Evolutionary conservation across 2,113 vertebrate species (phyloP).

Genomic region (Piprites chloris): DNA sequence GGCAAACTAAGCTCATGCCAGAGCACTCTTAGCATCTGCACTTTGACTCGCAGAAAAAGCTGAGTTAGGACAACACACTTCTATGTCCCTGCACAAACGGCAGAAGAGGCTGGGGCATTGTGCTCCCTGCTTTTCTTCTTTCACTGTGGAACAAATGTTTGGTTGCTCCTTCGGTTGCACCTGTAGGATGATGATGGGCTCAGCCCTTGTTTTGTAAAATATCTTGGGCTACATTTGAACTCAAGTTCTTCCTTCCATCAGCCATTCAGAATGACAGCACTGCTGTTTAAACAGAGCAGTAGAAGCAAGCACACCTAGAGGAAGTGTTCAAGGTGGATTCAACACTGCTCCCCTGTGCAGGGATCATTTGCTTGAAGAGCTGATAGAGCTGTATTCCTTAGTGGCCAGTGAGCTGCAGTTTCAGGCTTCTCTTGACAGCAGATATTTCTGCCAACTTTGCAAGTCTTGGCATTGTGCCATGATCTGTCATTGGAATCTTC

Average conservation of each 20-base stretch:
- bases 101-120: not conserved
- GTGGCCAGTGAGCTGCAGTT: not conserved
- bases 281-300: not conserved
- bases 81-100: not conserved
- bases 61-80: not conserved
- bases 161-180: not conserved
- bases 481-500: not conserved
- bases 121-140: not conserved
- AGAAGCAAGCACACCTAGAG: not conserved
- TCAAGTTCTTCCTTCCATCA: not conserved
- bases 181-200: not conserved
- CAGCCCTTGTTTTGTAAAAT: not conserved
- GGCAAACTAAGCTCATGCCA: not conserved
- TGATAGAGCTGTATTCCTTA: not conserved
- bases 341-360: fast-evolving
- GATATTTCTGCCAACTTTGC: not conserved
- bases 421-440: not conserved
- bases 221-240: not conserved
- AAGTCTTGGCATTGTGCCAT: not conserved
- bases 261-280: not conserved
- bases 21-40: not conserved
- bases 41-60: not conserved
- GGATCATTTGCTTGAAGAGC: not conserved
- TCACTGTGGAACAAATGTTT: not conserved
- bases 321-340: not conserved